Conservation (phyloP, 2,888 invertebrate species). For the Platynereis dumerilii region DNA sequence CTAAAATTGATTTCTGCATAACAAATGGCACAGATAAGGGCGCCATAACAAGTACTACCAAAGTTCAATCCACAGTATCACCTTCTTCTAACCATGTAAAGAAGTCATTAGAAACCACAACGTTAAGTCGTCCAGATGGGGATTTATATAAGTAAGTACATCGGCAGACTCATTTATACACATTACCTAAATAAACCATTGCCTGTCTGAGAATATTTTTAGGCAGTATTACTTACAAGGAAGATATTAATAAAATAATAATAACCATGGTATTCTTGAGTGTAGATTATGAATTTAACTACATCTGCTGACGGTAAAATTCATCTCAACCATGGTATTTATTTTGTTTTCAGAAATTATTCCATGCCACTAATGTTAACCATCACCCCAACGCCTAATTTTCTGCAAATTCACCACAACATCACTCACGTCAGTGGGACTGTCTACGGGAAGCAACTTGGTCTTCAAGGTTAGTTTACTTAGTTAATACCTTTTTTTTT, state of each 20-base stretch:
- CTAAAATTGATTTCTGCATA: slow-evolving; percentile 59
- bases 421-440: slow-evolving; percentile 47
- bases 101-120: not conserved
- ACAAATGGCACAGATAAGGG: slow-evolving; percentile 33
- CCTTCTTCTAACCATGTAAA: not conserved
- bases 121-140: too few species aligned
- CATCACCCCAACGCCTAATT: slow-evolving; percentile 48
- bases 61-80: not conserved
- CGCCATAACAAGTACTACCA: slow-evolving; percentile 8
- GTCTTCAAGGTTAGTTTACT: slow-evolving; percentile 43
- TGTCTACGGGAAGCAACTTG: slow-evolving; percentile 46
- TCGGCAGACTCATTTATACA: too few species aligned
- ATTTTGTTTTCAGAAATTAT: slow-evolving; percentile 44
- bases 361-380: slow-evolving; percentile 52
- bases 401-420: slow-evolving; percentile 50
- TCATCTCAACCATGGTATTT: too few species aligned
- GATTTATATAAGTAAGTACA: too few species aligned
- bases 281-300: too few species aligned
- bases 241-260: too few species aligned
- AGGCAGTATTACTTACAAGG: too few species aligned
- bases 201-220: too few species aligned
- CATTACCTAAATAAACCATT: too few species aligned
- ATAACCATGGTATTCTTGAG: too few species aligned
- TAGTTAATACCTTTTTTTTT: too few species aligned
- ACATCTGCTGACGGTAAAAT: too few species aligned